Conservation (phyloP, 1,140 invertebrate species). For the Drosophila chauvacae region DNA sequence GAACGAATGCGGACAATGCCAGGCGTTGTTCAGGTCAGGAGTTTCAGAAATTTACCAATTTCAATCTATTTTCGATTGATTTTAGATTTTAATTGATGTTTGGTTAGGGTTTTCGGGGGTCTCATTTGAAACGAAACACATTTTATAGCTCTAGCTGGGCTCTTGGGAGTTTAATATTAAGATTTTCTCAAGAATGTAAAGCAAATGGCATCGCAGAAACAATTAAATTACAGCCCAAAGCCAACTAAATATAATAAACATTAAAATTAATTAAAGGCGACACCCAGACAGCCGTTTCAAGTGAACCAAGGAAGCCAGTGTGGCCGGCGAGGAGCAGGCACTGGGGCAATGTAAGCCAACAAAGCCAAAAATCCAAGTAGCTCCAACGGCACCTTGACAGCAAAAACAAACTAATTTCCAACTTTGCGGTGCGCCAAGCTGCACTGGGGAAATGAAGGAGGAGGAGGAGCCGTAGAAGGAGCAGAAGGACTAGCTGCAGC, state of each 20-base stretch:
- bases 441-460: slow-evolving; percentile 19
- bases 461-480: neutral
- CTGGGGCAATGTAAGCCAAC: slow-evolving; percentile 44
- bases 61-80: slow-evolving; percentile 6
- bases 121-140: neutral
- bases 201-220: neutral
- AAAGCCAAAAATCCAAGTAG: slow-evolving; percentile 48
- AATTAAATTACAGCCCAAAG: slow-evolving; percentile 7
- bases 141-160: neutral
- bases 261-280: slow-evolving; percentile 18
- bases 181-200: neutral
- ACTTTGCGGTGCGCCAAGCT: slow-evolving; percentile 51
- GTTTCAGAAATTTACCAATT: slow-evolving; percentile 3
- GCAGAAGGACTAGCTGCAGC: neutral
- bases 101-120: neutral
- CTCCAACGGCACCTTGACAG: slow-evolving; percentile 49
- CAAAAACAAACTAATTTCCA: slow-evolving; percentile 58
- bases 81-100: slow-evolving; percentile 1
- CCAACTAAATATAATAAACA: slow-evolving; percentile 18
- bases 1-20: slow-evolving; percentile 6
- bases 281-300: slow-evolving; percentile 1
- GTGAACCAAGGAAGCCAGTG: neutral
- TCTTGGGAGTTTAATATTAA: neutral
- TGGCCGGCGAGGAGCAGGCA: neutral
- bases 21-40: slow-evolving; percentile 3